phyloP scores from a whole-genome alignment of 2,888 invertebrate genomes.

The Sepioteuthis lessoniana region DNA sequence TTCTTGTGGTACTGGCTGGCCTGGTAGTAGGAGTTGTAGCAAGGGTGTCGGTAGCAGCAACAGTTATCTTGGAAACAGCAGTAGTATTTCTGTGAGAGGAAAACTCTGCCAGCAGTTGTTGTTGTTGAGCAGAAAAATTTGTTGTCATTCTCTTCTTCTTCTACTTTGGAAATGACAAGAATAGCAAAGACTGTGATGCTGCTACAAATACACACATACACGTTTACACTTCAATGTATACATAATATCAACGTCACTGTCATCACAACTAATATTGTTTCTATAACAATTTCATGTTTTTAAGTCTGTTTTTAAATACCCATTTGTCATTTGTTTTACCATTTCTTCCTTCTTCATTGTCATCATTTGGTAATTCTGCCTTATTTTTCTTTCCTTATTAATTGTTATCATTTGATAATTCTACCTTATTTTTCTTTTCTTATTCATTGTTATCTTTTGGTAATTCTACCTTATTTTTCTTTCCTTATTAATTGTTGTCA shows the following conservation, averaged over 20 bases:
- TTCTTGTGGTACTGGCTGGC: neutral
- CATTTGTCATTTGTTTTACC: no score
- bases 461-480: no score
- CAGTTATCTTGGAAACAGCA: neutral
- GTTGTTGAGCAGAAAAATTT: neutral
- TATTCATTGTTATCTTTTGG: no score
- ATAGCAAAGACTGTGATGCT: neutral
- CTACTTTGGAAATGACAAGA: neutral
- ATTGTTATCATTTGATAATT: no score
- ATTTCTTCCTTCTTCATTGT: no score
- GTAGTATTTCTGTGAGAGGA: constrained; percentile 5
- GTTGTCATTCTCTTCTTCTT: neutral
- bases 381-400: no score
- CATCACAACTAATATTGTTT: no score
- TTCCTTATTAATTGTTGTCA: no score
- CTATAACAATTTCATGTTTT: no score
- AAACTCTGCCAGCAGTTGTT: neutral
- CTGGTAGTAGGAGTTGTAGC: neutral
- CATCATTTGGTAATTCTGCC: no score
- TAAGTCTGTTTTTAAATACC: no score
- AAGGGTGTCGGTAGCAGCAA: neutral
- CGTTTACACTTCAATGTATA: neutral
- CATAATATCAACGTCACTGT: neutral
- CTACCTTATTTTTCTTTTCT: no score
- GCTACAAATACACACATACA: neutral